These are phyloP conservation scores for Subacronicta megacephala DNA, from an alignment of 2,888 invertebrate genomes.

Conservation along the genomic window DNA sequence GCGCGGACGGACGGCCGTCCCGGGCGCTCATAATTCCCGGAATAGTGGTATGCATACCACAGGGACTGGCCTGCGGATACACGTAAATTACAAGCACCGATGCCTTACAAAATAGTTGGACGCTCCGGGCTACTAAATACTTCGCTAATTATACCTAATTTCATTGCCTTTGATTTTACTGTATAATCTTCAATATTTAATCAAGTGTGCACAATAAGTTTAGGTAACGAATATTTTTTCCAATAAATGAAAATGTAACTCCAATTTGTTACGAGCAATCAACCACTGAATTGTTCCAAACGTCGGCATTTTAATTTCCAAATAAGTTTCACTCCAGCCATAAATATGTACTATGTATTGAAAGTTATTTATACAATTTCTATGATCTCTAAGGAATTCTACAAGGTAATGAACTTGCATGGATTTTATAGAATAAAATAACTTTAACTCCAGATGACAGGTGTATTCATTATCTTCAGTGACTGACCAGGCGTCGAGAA, in stretches of 20 bases:
- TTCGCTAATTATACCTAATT: neutral
- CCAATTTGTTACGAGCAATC: slow-evolving; percentile 14
- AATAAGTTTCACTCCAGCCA: neutral
- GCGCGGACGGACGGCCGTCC: neutral
- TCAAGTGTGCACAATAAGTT: slow-evolving; percentile 1
- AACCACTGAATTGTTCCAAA: neutral
- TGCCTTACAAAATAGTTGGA: too few species aligned
- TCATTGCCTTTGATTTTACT: neutral
- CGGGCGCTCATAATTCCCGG: slow-evolving; percentile 2
- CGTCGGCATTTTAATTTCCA: neutral
- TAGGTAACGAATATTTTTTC: neutral
- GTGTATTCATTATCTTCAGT: too few species aligned
- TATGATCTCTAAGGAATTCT: too few species aligned
- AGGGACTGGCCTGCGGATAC: too few species aligned
- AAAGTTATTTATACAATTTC: too few species aligned
- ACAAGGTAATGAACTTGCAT: too few species aligned
- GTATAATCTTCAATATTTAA: neutral
- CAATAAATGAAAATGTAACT: slow-evolving; percentile 4
- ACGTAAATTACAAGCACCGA: slow-evolving; percentile 1
- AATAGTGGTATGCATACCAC: neutral
- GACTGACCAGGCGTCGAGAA: too few species aligned
- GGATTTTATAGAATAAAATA: too few species aligned
- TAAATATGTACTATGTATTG: neutral
- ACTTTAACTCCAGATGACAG: too few species aligned
- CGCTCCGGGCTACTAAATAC: too few species aligned